A percentile compares a stretch with the other conserved stretches of the same genome.
These are phyloP conservation scores for Phoronis australis DNA, from an alignment of 2,888 invertebrate species.

Conservation along the genomic window DNA sequence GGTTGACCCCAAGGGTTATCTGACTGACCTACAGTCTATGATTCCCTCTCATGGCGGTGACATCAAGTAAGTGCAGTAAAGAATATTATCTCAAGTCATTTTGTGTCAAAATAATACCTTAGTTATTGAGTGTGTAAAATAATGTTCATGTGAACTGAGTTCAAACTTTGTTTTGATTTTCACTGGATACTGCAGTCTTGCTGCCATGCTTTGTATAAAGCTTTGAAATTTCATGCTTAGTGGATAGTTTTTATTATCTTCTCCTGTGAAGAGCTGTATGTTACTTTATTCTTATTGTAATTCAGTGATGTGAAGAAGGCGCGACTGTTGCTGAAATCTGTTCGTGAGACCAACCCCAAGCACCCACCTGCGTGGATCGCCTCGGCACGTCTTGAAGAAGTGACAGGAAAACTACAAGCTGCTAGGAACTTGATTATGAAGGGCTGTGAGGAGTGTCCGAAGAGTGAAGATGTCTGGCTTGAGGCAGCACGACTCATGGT, in stretches of 20 bases:
- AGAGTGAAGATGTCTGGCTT: conserved; percentile 95
- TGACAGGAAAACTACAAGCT: conserved; percentile 92
- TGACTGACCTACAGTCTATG: conserved; percentile 99
- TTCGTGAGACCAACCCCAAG: conserved; percentile 93
- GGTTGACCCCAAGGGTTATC: conserved; percentile 98
- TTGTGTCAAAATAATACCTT: too few species aligned
- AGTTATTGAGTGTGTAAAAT: too few species aligned
- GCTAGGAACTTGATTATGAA: conserved; percentile 95
- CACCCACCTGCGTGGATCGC: conserved; percentile 99
- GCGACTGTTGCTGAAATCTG: conserved; percentile 86
- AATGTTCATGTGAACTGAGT: too few species aligned
- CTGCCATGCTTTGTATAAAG: neutral
- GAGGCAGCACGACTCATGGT: conserved; percentile 77
- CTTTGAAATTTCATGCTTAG: too few species aligned
- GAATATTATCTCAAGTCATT: too few species aligned
- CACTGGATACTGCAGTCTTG: neutral
- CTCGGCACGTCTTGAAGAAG: conserved; percentile 95
- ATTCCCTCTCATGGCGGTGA: conserved; percentile 97
- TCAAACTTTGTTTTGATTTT: too few species aligned
- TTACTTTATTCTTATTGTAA: neutral
- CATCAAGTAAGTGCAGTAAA: conserved; percentile 77
- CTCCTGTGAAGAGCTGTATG: neutral
- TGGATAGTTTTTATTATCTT: neutral
- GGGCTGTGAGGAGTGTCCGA: conserved; percentile 89
- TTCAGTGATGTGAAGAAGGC: conserved; percentile 90